Evolutionary conservation across 2,797 vertebrate species (phyloP).

Genomic region (Enteromius thamalakanensis): DNA sequence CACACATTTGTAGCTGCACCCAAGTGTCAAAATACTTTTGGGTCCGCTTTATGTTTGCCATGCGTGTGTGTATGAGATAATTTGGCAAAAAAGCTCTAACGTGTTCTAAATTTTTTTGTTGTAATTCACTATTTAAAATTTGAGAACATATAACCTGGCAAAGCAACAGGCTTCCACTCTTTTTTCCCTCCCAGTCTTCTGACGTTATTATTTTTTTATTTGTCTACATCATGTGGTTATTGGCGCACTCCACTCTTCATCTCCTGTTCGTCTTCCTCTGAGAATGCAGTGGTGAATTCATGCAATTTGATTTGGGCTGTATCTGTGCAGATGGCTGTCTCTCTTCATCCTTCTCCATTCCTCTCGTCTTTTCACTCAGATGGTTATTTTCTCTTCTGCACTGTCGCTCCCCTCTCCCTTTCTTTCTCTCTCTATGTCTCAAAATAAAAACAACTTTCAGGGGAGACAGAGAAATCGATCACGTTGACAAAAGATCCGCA

Average conservation of each 20-base stretch:
- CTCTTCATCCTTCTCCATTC: slow-evolving; percentile 55
- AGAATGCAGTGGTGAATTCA: slow-evolving; percentile 48
- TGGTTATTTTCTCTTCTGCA: slow-evolving; percentile 38
- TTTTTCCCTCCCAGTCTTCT: background rate
- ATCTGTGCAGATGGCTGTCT: slow-evolving; percentile 61
- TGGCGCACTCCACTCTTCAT: slow-evolving; percentile 38
- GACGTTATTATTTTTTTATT: slow-evolving; percentile 14
- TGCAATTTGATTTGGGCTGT: slow-evolving; percentile 53
- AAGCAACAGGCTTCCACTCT: slow-evolving; percentile 22
- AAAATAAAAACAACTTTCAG: slow-evolving; percentile 60
- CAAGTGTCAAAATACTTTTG: background rate
- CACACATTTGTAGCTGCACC: background rate
- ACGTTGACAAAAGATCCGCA: slow-evolving; percentile 60
- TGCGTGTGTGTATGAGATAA: background rate
- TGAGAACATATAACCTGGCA: background rate
- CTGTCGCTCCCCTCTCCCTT: slow-evolving; percentile 28
- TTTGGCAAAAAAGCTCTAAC: background rate
- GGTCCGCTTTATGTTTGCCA: background rate
- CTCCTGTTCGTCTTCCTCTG: slow-evolving; percentile 43
- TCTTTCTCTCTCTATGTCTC: slow-evolving; percentile 44
- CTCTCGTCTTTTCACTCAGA: slow-evolving; percentile 43
- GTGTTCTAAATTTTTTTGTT: background rate
- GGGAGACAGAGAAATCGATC: slow-evolving; percentile 62
- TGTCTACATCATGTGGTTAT: slow-evolving; percentile 28
- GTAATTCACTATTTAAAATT: background rate